Evolutionary conservation across 2,113 vertebrate species (phyloP).

Genomic region (Regulus satrapa): DNA sequence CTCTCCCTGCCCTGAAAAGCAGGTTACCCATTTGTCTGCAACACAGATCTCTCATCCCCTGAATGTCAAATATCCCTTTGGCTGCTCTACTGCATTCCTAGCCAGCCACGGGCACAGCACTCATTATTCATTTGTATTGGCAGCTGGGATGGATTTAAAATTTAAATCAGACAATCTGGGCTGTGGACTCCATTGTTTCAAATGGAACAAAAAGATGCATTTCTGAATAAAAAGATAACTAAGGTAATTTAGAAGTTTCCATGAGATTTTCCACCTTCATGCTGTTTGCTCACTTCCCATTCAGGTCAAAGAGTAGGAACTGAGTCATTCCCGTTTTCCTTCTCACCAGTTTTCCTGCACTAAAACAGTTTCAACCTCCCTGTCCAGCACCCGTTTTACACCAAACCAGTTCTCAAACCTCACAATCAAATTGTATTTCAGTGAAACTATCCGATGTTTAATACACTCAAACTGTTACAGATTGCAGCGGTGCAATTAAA

Average conservation of each 20-base stretch:
- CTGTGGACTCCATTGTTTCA: neutral
- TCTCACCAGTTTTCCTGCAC: neutral
- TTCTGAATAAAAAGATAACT: neutral
- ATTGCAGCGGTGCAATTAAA: neutral
- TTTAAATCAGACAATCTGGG: slow-evolving; percentile 14
- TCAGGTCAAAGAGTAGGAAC: neutral
- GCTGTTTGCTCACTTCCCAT: neutral
- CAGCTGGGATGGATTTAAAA: neutral
- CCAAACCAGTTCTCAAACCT: neutral
- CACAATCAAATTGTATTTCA: neutral
- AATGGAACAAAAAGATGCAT: neutral
- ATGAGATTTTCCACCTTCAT: neutral
- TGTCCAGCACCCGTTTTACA: neutral
- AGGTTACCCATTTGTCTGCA: neutral
- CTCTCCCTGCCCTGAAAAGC: neutral
- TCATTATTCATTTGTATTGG: neutral
- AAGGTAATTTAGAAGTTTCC: neutral
- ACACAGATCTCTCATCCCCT: neutral
- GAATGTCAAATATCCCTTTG: neutral
- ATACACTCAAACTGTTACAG: accelerated
- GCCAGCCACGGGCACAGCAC: neutral
- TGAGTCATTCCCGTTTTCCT: neutral
- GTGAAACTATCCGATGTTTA: neutral
- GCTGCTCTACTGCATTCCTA: neutral
- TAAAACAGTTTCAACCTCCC: neutral